Evolutionary conservation across 2,888 invertebrate genomes (phyloP).

Genomic region (Stenodera caucasica): DNA sequence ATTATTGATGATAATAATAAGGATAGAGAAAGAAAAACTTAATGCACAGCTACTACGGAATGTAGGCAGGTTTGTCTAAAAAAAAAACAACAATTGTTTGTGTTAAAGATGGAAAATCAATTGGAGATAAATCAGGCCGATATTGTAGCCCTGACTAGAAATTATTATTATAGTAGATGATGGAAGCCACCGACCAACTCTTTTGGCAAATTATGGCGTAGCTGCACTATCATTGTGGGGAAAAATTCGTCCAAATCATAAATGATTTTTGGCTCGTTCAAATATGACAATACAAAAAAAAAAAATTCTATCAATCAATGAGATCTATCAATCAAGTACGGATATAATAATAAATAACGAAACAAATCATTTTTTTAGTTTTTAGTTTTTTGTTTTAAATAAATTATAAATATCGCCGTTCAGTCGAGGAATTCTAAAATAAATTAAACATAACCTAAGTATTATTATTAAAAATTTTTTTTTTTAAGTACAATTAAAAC

Average conservation of each 20-base stretch:
- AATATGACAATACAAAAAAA: slow-evolving; percentile 16
- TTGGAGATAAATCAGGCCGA: slow-evolving; percentile 27
- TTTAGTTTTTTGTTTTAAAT: slow-evolving; percentile 1
- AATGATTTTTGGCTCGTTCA: slow-evolving; percentile 27
- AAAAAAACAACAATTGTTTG: neutral
- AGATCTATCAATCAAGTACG: slow-evolving; percentile 42
- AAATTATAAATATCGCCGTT: slow-evolving; percentile 35
- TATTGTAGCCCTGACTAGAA: slow-evolving; percentile 49
- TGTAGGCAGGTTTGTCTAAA: slow-evolving; percentile 50
- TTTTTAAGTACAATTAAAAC: slow-evolving; percentile 43
- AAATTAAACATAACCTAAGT: slow-evolving; percentile 37
- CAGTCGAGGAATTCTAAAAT: slow-evolving; percentile 39
- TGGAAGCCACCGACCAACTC: slow-evolving; percentile 31
- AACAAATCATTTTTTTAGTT: slow-evolving; percentile 27
- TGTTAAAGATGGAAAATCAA: slow-evolving; percentile 10
- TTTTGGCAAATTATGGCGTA: slow-evolving; percentile 47
- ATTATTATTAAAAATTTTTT: slow-evolving; percentile 32
- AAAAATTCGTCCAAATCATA: neutral
- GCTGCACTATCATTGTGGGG: slow-evolving; percentile 33
- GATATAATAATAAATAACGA: slow-evolving; percentile 36
- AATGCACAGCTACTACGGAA: slow-evolving; percentile 53
- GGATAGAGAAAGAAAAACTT: slow-evolving; percentile 34
- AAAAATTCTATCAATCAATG: slow-evolving; percentile 26
- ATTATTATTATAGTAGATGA: slow-evolving; percentile 38
- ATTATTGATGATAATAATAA: slow-evolving; percentile 8